Evolutionary conservation across 2,113 vertebrate genomes (phyloP).

Genomic region (Prochilodus magdalenae): DNA sequence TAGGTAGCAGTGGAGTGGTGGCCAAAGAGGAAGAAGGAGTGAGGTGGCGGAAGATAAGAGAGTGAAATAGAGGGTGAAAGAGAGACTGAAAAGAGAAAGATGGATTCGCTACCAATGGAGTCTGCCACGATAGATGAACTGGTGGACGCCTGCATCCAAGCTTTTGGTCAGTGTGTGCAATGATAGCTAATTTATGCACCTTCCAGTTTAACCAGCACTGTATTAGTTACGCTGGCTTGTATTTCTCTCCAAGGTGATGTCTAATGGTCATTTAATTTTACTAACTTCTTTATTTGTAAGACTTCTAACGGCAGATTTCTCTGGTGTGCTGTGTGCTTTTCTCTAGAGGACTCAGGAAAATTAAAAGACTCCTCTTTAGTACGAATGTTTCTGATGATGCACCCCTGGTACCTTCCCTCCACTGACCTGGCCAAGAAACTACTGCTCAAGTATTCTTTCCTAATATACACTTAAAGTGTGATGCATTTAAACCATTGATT

Average conservation of each 20-base stretch:
- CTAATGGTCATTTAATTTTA: not conserved
- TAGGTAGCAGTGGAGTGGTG: constrained; percentile 11
- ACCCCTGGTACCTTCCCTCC: constrained; percentile 91
- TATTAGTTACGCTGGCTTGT: no score
- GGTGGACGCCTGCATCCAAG: constrained; percentile 82
- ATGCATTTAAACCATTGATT: no score
- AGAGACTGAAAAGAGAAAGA: constrained; percentile 52
- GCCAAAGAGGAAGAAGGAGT: not conserved
- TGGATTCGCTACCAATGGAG: constrained; percentile 76
- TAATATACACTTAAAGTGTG: no score
- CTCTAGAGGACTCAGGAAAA: constrained; percentile 81
- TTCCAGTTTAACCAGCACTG: not conserved
- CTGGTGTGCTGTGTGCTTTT: constrained; percentile 13
- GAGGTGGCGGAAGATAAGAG: not conserved
- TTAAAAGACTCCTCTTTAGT: constrained; percentile 80
- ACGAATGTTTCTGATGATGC: constrained; percentile 93
- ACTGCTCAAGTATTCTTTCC: constrained; percentile 86
- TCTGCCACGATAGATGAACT: constrained; percentile 87
- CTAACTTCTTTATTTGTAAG: not conserved
- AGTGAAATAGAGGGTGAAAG: constrained; percentile 10
- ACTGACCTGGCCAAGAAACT: constrained; percentile 86
- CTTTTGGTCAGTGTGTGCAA: constrained; percentile 79
- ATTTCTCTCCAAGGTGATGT: no score
- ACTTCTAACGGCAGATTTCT: not conserved
- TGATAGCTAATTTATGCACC: not conserved